Percentiles rank a stretch among this genome's conserved stretches.
phyloP scores from a whole-genome alignment of 30 jellyfish, hydroid and myxozoan genomes.

The Hydra vulgaris region DNA sequence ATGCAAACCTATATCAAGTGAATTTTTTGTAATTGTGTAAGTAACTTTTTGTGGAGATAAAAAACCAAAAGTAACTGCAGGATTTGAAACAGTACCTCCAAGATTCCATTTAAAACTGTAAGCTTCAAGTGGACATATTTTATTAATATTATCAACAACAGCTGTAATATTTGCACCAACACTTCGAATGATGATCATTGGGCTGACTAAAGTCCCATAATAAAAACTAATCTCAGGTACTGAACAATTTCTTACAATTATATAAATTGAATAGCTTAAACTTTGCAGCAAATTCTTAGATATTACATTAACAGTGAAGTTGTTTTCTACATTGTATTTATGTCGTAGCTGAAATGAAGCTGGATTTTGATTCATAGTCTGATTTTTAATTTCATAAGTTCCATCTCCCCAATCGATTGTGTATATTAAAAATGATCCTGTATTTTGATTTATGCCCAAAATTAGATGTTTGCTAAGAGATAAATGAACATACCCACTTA shows the following conservation, averaged over 20 bases:
- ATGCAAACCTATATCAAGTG: background rate
- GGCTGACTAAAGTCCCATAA: background rate
- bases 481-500: background rate
- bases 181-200: background rate
- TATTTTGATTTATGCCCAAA: background rate
- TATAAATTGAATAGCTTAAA: background rate
- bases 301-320: background rate
- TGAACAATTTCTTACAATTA: background rate
- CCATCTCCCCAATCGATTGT: background rate
- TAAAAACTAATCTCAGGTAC: background rate
- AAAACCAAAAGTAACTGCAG: background rate
- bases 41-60: background rate
- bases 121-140: background rate
- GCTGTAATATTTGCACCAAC: background rate
- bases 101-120: background rate
- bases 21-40: slow-evolving; percentile 1
- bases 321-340: background rate
- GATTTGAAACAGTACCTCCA: background rate
- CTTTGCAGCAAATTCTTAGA: background rate
- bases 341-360: background rate
- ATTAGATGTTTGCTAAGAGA: background rate
- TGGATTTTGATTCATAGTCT: background rate
- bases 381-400: background rate
- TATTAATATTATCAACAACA: background rate
- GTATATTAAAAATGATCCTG: background rate